phyloP scores from a whole-genome alignment of 2,888 invertebrate genomes.

The Mythimna pallens region DNA sequence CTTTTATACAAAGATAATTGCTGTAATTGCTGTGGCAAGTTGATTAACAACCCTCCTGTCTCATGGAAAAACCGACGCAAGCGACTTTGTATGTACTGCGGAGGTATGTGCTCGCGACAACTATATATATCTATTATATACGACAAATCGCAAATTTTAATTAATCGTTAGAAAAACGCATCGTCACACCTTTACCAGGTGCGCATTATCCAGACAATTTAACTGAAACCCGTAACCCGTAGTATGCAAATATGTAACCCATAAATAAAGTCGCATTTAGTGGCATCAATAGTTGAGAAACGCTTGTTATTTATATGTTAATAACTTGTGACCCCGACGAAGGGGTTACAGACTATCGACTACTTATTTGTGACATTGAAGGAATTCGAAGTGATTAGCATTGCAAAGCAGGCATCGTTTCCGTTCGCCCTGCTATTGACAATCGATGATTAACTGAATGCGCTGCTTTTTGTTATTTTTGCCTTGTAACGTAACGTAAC shows the following conservation, averaged over 20 bases:
- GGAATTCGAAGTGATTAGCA: slow-evolving; percentile 84
- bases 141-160: slow-evolving; percentile 17
- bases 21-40: slow-evolving; percentile 44
- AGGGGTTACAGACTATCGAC: slow-evolving; percentile 72
- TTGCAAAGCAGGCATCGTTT: slow-evolving; percentile 80
- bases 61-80: slow-evolving; percentile 41
- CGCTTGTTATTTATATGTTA: slow-evolving; percentile 89
- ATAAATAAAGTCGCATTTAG: slow-evolving; percentile 77
- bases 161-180: slow-evolving; percentile 52
- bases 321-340: slow-evolving; percentile 77
- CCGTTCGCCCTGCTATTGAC: slow-evolving; percentile 81
- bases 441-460: slow-evolving; percentile 82
- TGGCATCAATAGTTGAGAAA: slow-evolving; percentile 85
- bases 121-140: slow-evolving; percentile 1
- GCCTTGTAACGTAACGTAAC: slow-evolving; percentile 75
- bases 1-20: slow-evolving; percentile 54
- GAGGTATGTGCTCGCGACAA: slow-evolving; percentile 16
- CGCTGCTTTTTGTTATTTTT: slow-evolving; percentile 75
- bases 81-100: slow-evolving; percentile 18
- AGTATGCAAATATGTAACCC: slow-evolving; percentile 70
- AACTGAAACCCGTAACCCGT: slow-evolving; percentile 58
- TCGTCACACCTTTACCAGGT: slow-evolving; percentile 68
- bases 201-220: slow-evolving; percentile 63
- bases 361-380: slow-evolving; percentile 81
- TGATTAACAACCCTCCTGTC: slow-evolving; percentile 44